Base-by-base conservation (phyloP, 1,140 invertebrate species). In the Dendrolimus punctatus region DNA sequence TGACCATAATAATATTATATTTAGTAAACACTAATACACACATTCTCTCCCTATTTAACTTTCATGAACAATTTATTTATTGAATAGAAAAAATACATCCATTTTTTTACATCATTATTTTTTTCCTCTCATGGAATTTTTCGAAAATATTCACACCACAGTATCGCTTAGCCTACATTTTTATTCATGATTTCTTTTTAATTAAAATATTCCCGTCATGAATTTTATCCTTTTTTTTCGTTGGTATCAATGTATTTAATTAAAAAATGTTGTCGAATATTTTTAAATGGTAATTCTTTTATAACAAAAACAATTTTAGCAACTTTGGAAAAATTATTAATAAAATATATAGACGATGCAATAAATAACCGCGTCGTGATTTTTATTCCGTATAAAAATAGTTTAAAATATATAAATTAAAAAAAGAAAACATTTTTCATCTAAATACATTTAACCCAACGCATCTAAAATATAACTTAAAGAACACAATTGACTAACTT, bases 61-160 rank as follows among this genome's bases (percentile, higher is more conserved):
- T 47, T 47, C 37, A 8, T 8, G 58, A 54, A 63, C 70, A 69
- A 75, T 70, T 72, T 57, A 75, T 73, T 72, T 58, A 42, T 59
- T 49, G 55, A 55, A 73, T 80, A 79, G 76, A 83, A 83, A 83
- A 83, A 80, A 83, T 80, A 83, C 71, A 75, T 78, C 62, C 50
- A 65, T 78, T 72, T 68, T 64, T 64, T 73, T 51, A 62, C 62
- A 66, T 66, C 48, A 53, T 66, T 59, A 67, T 64, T 64, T 62
- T n/a, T 53, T 51, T 53, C 64, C 49, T 57, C 47, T 53, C 62
- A 51, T 55, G 49, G 60, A 64, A 60, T 67, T 71, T 57, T 70
- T 9, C 71, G 77, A 73, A 76, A 72, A 74, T 74, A 73, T 76
- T 75, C 79, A 78, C 64, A 68, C 45, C 67, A 66, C 66, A 68